phyloP scores from a whole-genome alignment of 1,140 invertebrate genomes.

The Sycobia sp. region DNA sequence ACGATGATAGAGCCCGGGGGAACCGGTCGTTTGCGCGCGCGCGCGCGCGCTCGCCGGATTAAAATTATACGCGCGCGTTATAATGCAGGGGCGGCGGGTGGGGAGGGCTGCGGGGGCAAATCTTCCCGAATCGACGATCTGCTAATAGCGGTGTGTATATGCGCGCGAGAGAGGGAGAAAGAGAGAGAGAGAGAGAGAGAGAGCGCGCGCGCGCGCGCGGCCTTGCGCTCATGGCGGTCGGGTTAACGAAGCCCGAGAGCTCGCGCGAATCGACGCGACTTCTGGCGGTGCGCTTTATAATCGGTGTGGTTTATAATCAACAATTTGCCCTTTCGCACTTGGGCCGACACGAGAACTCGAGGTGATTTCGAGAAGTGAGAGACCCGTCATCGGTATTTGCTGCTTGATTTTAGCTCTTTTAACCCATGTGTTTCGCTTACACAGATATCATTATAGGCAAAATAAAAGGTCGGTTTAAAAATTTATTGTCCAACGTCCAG shows the following conservation, averaged over 20 bases:
- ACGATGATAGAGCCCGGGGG: slow-evolving; percentile 38
- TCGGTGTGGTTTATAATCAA: background rate
- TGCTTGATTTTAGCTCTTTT: too few species aligned
- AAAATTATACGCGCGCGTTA: slow-evolving; percentile 21
- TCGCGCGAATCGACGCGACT: slow-evolving; percentile 11
- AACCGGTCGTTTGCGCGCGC: slow-evolving; percentile 31
- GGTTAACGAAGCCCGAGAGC: slow-evolving; percentile 16
- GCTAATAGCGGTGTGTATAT: slow-evolving; percentile 39
- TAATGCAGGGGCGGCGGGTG: too few species aligned
- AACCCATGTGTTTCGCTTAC: too few species aligned
- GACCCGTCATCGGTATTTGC: too few species aligned
- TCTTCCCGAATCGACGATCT: slow-evolving; percentile 33
- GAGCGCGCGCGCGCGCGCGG: too few species aligned
- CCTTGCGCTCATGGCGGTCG: slow-evolving; percentile 1
- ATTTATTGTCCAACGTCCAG: too few species aligned
- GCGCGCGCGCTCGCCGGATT: too few species aligned
- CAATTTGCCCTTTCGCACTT: slow-evolving; percentile 20
- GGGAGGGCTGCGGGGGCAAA: too few species aligned
- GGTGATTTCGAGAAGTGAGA: slow-evolving; percentile 6
- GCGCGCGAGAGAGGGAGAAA: too few species aligned
- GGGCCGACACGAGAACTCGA: background rate
- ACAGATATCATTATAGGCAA: too few species aligned
- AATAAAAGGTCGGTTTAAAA: too few species aligned
- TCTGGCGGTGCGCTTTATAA: slow-evolving; percentile 20
- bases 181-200: too few species aligned